phyloP scores from a whole-genome alignment of 2,113 vertebrate species.

The Coptodon rendalli region DNA sequence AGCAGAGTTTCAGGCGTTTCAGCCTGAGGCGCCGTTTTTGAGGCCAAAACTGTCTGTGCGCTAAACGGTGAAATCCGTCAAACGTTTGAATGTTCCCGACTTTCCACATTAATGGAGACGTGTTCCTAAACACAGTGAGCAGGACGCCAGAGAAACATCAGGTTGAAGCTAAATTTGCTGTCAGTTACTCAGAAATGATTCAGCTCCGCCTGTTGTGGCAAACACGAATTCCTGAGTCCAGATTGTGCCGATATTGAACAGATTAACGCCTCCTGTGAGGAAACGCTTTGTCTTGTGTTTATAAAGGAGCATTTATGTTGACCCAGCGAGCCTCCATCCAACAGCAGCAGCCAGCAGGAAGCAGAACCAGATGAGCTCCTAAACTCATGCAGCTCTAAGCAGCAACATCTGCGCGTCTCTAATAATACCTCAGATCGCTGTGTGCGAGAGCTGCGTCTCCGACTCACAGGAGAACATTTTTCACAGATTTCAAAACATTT shows the following conservation, averaged over 20 bases:
- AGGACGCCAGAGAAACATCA: neutral
- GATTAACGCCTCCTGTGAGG: neutral
- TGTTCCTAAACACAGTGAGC: neutral
- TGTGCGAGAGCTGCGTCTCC: neutral
- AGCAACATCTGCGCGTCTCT: rapidly evolving
- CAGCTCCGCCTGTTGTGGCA: neutral
- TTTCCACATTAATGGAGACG: neutral
- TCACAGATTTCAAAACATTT: neutral
- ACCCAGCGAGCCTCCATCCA: neutral
- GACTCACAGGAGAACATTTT: neutral
- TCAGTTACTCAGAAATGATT: neutral
- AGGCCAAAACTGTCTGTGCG: neutral
- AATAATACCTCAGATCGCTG: rapidly evolving
- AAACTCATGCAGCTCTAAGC: neutral
- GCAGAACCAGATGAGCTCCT: neutral
- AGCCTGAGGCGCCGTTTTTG: neutral
- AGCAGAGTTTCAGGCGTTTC: neutral
- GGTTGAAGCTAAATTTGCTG: neutral
- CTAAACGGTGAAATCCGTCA: neutral
- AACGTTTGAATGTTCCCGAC: rapidly evolving
- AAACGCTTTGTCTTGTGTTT: neutral
- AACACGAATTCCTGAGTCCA: rapidly evolving
- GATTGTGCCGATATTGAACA: rapidly evolving
- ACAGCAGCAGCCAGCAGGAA: neutral
- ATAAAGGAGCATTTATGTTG: neutral